phyloP scores from a whole-genome alignment of 2,797 vertebrate genomes.

The Buphagus erythrorhynchus region DNA sequence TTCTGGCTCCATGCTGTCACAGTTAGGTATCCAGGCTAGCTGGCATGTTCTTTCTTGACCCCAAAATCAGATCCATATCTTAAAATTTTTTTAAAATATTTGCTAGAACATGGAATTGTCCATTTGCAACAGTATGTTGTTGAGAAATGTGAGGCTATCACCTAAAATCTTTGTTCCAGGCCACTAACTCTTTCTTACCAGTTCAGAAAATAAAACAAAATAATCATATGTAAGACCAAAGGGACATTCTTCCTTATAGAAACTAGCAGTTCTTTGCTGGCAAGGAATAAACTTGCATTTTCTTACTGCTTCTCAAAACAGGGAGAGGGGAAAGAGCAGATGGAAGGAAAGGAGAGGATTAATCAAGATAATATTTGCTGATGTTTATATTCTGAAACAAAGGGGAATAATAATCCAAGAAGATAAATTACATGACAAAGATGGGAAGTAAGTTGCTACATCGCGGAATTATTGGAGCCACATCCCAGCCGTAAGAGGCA shows the following conservation, averaged over 20 bases:
- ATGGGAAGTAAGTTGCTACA: not conserved
- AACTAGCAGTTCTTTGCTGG: not conserved
- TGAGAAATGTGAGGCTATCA: not conserved
- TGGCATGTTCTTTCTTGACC: not conserved
- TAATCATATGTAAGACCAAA: not conserved
- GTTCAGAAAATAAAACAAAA: not conserved
- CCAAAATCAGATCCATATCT: not conserved
- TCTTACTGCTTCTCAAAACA: not conserved
- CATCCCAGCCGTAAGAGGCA: not conserved
- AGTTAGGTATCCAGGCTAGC: not conserved
- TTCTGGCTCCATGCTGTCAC: not conserved
- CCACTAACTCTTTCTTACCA: not conserved
- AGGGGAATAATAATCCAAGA: not conserved
- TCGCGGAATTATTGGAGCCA: not conserved
- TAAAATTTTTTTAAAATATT: not conserved
- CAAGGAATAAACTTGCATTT: not conserved
- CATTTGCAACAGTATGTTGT: not conserved
- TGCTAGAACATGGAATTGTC: not conserved
- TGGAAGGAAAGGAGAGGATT: not conserved
- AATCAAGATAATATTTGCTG: not conserved
- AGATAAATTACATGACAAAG: not conserved
- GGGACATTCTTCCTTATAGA: not conserved
- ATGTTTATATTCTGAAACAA: not conserved
- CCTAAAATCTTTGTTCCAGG: not conserved
- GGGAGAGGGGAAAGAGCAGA: not conserved